These are phyloP conservation scores for Dioctria linearis DNA, from an alignment of 2,888 invertebrate genomes.

Conservation along the genomic window DNA sequence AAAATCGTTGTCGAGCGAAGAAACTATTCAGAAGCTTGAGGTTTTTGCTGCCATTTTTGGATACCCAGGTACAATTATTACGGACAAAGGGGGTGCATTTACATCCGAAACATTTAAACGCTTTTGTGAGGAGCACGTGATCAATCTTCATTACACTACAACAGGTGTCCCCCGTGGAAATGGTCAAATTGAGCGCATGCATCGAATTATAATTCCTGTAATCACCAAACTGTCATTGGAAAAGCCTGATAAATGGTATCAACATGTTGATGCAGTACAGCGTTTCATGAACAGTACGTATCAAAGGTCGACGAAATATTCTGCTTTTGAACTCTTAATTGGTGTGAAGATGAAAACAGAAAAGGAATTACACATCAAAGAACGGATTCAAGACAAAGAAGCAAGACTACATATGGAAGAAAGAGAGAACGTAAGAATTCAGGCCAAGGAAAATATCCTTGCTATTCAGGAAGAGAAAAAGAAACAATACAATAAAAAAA, in stretches of 20 bases:
- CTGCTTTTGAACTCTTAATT: not conserved
- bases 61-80: not conserved
- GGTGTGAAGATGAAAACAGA: constrained; percentile 7
- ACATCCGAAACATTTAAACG: not conserved
- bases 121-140: not conserved
- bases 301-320: not conserved
- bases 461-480: too few relatives aligned
- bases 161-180: not conserved
- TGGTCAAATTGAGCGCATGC: too few relatives aligned
- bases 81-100: not conserved
- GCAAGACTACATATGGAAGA: too few relatives aligned
- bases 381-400: not conserved
- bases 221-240: not conserved
- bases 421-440: too few relatives aligned
- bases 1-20: not conserved
- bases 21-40: not conserved
- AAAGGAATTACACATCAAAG: not conserved
- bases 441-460: too few relatives aligned
- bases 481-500: too few relatives aligned
- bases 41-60: too few relatives aligned
- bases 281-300: not conserved
- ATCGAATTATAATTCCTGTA: not conserved
- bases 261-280: not conserved
- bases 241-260: not conserved
- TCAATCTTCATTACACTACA: not conserved